Evolutionary conservation across 2,888 invertebrate genomes (phyloP).

Genomic region (Drosophila heteroneura): DNA sequence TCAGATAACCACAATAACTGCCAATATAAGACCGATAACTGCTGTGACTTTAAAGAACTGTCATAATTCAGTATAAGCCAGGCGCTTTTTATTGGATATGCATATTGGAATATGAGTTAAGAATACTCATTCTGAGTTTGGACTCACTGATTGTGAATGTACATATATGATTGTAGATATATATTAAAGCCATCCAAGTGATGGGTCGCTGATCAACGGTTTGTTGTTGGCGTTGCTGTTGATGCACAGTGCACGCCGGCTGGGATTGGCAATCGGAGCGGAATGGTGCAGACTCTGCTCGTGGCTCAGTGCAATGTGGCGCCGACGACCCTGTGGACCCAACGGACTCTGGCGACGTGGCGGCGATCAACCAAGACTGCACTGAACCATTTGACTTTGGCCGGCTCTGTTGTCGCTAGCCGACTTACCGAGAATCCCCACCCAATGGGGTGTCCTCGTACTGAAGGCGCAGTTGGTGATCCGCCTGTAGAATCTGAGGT

Average conservation of each 20-base stretch:
- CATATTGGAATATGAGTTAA: too few relatives aligned
- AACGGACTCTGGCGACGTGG: constrained; percentile 83
- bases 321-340: constrained; percentile 87
- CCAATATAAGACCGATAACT: too few relatives aligned
- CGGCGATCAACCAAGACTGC: constrained; percentile 23
- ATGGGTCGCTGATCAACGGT: too few relatives aligned
- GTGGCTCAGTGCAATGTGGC: constrained; percentile 87
- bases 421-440: constrained; percentile 85
- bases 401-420: constrained; percentile 86
- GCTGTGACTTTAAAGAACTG: too few relatives aligned
- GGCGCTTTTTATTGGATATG: too few relatives aligned
- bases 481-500: constrained; percentile 84
- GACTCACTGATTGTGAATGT: too few relatives aligned
- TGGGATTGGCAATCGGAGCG: constrained; percentile 77
- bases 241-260: constrained; percentile 62
- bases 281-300: constrained; percentile 87
- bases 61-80: too few relatives aligned
- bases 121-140: too few relatives aligned
- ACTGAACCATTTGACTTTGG: constrained; percentile 84
- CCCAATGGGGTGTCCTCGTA: constrained; percentile 85
- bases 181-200: too few relatives aligned
- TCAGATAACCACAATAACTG: too few relatives aligned
- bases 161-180: too few relatives aligned
- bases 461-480: constrained; percentile 86
- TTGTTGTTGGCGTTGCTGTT: too few relatives aligned